Conservation (phyloP, 1,140 invertebrate species). For the Atta texana region DNA sequence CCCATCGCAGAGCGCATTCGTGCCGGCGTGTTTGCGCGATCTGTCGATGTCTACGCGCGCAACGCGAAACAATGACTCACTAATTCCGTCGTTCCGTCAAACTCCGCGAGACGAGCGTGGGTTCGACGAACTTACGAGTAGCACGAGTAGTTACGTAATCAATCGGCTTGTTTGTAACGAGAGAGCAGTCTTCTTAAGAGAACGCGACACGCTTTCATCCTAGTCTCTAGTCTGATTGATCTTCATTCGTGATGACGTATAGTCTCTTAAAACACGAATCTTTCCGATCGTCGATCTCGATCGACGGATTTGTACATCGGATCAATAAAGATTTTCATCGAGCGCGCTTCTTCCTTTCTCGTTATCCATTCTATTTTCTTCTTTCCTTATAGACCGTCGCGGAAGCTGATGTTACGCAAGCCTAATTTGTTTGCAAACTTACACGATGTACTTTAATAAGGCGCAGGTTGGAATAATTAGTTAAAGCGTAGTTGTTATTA, state of each 20-base stretch:
- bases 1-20: slow-evolving; percentile 14
- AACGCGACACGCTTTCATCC: slow-evolving; percentile 35
- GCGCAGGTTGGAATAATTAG: slow-evolving; percentile 51
- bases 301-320: slow-evolving; percentile 21
- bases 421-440: slow-evolving; percentile 53
- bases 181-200: slow-evolving; percentile 7
- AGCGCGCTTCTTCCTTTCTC: neutral
- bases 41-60: slow-evolving; percentile 44
- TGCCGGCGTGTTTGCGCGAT: slow-evolving; percentile 48
- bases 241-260: neutral
- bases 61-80: slow-evolving; percentile 41
- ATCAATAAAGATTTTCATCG: slow-evolving; percentile 12
- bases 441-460: slow-evolving; percentile 47
- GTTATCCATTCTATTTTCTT: slow-evolving; percentile 24
- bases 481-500: slow-evolving; percentile 56
- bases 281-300: slow-evolving; percentile 6
- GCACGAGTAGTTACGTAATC: slow-evolving; percentile 50
- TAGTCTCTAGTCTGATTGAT: slow-evolving; percentile 19
- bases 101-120: slow-evolving; percentile 10
- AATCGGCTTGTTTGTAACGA: slow-evolving; percentile 35
- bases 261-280: slow-evolving; percentile 18
- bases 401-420: slow-evolving; percentile 32
- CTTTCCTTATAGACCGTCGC: neutral
- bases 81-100: slow-evolving; percentile 58
- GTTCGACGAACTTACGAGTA: slow-evolving; percentile 12